These are phyloP conservation scores for Rhorus exstirpatorius DNA, from an alignment of 2,888 invertebrate species.

Conservation along the genomic window DNA sequence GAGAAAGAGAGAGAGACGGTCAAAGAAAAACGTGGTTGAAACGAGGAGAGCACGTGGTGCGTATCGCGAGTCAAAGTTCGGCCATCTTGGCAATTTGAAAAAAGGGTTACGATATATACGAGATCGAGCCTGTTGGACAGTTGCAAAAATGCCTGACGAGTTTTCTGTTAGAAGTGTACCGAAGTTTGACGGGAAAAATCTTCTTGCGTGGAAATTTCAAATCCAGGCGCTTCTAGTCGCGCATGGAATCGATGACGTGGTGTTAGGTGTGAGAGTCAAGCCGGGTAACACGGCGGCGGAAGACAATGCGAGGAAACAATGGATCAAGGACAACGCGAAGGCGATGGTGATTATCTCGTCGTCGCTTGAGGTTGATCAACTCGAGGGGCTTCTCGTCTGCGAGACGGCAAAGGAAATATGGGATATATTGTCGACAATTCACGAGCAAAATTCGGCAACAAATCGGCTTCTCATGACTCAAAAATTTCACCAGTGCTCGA, in stretches of 20 bases:
- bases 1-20: too few species aligned
- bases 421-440: neutral
- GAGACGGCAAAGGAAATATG: constrained; percentile 3
- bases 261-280: neutral
- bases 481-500: constrained; percentile 6
- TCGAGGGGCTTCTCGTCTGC: constrained; percentile 5
- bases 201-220: constrained; percentile 8
- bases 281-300: too few species aligned
- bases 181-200: constrained; percentile 7
- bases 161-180: neutral
- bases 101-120: too few species aligned
- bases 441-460: neutral
- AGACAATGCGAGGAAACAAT: too few species aligned
- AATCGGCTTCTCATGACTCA: constrained; percentile 6
- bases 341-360: constrained; percentile 15
- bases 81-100: too few species aligned
- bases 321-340: constrained; percentile 27
- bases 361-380: constrained; percentile 2
- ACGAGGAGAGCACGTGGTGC: too few species aligned
- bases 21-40: too few species aligned
- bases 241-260: neutral
- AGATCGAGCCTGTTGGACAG: too few species aligned
- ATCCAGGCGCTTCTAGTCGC: neutral
- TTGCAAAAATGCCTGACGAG: too few species aligned
- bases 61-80: too few species aligned